Evolutionary conservation across 2,888 invertebrate genomes (phyloP).

Genomic region (Nymphalis urticae): DNA sequence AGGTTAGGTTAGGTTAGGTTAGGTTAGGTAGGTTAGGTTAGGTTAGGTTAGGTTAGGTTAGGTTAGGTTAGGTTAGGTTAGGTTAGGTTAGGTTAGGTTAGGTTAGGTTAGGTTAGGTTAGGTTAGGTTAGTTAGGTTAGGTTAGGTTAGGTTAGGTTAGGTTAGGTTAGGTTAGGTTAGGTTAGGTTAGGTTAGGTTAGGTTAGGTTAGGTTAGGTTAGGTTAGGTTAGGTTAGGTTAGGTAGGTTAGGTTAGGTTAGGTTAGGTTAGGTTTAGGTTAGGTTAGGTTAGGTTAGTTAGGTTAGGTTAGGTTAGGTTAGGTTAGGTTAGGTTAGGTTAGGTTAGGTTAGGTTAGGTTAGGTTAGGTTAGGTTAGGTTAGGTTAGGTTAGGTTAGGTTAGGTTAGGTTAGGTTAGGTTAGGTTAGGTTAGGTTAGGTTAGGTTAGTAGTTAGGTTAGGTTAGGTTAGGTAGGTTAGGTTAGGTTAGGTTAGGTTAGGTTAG

Average conservation of each 20-base stretch:
- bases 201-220: too few relatives aligned
- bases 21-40: slow-evolving; percentile 21
- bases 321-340: slow-evolving; percentile 25
- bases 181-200: slow-evolving; percentile 35
- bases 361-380: slow-evolving; percentile 19
- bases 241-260: slow-evolving; percentile 4
- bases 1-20: slow-evolving; percentile 23
- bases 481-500: too few relatives aligned
- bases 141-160: slow-evolving; percentile 21
- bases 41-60: slow-evolving; percentile 28
- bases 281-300: slow-evolving; percentile 7
- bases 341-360: slow-evolving; percentile 32
- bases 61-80: slow-evolving; percentile 26
- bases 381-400: slow-evolving; percentile 28
- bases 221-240: too few relatives aligned
- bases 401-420: slow-evolving; percentile 28
- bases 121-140: slow-evolving; percentile 32
- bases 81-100: slow-evolving; percentile 15
- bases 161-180: slow-evolving; percentile 34
- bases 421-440: slow-evolving; percentile 38
- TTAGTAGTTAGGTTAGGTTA: slow-evolving; percentile 19
- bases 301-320: slow-evolving; percentile 20
- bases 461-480: slow-evolving; percentile 28
- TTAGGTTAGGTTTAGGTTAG: slow-evolving; percentile 6
- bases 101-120: slow-evolving; percentile 20